Evolutionary conservation across 2,797 vertebrate species (phyloP), one percentile per base, ranked within the genome.

Genomic region (Oreochromis mossambicus): DNA sequence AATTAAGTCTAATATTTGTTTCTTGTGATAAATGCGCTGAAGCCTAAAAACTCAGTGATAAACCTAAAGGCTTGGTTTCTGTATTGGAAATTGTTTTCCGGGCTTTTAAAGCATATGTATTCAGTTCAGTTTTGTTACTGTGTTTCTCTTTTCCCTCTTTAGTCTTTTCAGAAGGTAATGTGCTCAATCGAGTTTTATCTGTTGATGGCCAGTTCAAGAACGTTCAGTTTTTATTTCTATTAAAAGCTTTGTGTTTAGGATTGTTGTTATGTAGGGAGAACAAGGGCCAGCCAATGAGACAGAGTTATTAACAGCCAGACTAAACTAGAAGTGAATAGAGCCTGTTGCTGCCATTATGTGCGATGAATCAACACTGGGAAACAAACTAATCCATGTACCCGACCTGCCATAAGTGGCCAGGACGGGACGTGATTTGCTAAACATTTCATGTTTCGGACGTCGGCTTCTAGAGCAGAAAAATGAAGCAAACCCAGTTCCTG

Each of bases 371-470:
- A 6, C 41, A 26, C n/a, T 70, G 41, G 41, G 2, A 46, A 46
- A 46, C 4, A 43, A 70, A 70, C 38, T 2, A 17, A 70, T 9
- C 5, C 36, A 43, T 70, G 38, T 26, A 17, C 21, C 19, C 1
- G 13, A 70, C 21, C 21, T 26, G 5, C 66, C 13, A 2, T 46
- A 43, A 43, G 21, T 46, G 2, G 2, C 66, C 8, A 26, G 1
- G 21, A 15, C 1, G 0, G 38, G 21, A 8, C 0, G 5, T 4
- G 38, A 24, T 24, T 46, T 46, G 21, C 2, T 17, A 26, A 24
- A 43, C 21, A 41, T 43, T 15, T 24, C 2, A 43, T 24, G 2
- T 68, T 68, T 68, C 8, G 1, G 14, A 26, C 1, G 0, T 38
- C 2, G 0, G 21, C 63, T 68, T 43, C 5, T 43, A 41, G 24